Evolutionary conservation across 35 echinoderm and acorn worm species (phyloP), one percentile per base, ranked within the genome.

Genomic region (Apostichopus californicus): DNA sequence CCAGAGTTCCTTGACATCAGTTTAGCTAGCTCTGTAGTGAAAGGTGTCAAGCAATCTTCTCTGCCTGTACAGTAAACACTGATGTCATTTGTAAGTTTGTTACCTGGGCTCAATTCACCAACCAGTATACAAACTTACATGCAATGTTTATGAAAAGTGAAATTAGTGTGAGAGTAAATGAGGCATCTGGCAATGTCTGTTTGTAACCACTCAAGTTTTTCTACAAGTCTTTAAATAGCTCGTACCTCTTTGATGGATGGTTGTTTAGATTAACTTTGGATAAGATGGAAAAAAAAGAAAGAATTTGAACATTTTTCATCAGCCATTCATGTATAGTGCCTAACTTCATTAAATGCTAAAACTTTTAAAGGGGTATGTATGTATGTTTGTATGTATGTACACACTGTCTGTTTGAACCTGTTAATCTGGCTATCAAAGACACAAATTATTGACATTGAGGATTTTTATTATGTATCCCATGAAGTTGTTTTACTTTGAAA

Each of bases 111-210:
- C n/a, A 75, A 24, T 75, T 75, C 6, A n/a, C n/a, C 21, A 75
- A 21, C 71, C 17, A 18, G 71, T 75, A 20, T 75, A 75, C 71
- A 75, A 46, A 46, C 34, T 46, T 46, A 46, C 34, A 46, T 75
- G 71, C n/a, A 75, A 75, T 75, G 71, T 75, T 75, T 75, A 75
- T n/a, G 71, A 22, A 61, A 75, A 75, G 71, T 75, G 71, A 75
- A 75, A 75, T 75, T 75, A 75, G 13, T 75, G 71, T 75, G 71
- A 22, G 20, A 18, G 12, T 22, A 75, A 75, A 75, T 75, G 71
- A 75, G 71, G 71, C 71, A 75, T 75, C 71, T 75, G 71, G 71
- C 71, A 22, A 20, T 22, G 71, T 75, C 71, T 75, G 71, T 75
- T 18, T 22, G 14, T 18, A 75, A 61, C 58, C 8, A 9, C 58